Evolutionary conservation across 2,888 invertebrate species (phyloP).

Genomic region (Meteorus colon): DNA sequence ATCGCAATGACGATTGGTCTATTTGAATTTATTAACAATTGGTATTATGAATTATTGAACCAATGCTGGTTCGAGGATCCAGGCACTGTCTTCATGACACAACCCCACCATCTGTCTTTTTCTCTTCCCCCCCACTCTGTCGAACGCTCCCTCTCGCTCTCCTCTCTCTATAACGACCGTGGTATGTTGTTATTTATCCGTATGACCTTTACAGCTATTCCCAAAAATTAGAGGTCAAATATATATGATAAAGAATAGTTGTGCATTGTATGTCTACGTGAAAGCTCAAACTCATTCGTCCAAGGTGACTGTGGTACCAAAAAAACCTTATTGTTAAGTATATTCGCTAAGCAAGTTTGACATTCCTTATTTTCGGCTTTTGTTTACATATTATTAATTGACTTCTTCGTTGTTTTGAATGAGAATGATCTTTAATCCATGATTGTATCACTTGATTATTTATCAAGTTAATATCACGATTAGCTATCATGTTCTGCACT

Average conservation of each 20-base stretch:
- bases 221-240: slow-evolving; percentile 64
- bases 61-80: slow-evolving; percentile 13
- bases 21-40: slow-evolving; percentile 21
- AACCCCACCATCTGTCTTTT: slow-evolving; percentile 12
- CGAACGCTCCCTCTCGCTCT: too few relatives aligned
- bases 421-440: not conserved
- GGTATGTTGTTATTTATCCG: slow-evolving; percentile 45
- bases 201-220: slow-evolving; percentile 63
- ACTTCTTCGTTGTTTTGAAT: not conserved
- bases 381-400: not conserved
- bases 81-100: not conserved
- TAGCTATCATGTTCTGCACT: not conserved
- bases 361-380: not conserved
- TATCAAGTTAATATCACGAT: not conserved
- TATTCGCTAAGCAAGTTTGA: not conserved
- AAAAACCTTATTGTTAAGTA: not conserved
- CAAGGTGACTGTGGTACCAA: not conserved
- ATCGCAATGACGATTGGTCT: slow-evolving; percentile 22
- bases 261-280: slow-evolving; percentile 1
- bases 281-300: not conserved
- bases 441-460: not conserved
- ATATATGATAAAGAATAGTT: slow-evolving; percentile 34
- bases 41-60: slow-evolving; percentile 7
- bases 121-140: too few relatives aligned
- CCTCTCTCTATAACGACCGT: not conserved